Evolutionary conservation across 2,888 invertebrate genomes (phyloP).

Genomic region (Gerris lacustris): DNA sequence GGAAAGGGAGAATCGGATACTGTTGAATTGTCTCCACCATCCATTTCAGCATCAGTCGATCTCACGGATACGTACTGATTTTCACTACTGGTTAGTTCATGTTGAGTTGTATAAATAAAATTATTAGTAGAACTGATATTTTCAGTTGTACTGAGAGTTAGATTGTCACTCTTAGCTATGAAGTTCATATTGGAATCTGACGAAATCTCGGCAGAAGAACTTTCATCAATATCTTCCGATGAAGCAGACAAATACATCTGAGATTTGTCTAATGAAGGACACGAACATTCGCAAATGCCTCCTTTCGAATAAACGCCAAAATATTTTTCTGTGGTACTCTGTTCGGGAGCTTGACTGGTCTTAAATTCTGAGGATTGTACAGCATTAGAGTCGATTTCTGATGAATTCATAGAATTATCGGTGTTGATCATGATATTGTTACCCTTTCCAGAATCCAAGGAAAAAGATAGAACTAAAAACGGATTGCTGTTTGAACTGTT

Average conservation of each 20-base stretch:
- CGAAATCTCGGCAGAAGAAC: neutral
- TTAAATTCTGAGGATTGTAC: neutral
- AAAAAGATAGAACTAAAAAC: neutral
- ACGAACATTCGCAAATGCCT: conserved; percentile 60
- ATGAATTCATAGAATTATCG: neutral
- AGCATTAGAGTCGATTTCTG: neutral
- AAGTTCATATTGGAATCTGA: neutral
- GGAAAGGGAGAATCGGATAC: neutral
- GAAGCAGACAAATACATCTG: neutral
- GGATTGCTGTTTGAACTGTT: neutral
- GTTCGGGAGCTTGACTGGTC: neutral
- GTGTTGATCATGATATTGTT: neutral
- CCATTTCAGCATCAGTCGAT: neutral
- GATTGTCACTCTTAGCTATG: too few species aligned
- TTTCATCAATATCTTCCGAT: conserved; percentile 11
- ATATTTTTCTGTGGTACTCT: neutral
- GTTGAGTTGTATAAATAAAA: too few species aligned
- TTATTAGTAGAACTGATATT: neutral
- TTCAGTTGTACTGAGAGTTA: neutral
- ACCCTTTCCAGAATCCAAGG: neutral
- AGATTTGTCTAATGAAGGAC: conserved; percentile 42
- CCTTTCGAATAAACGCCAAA: conserved; percentile 36
- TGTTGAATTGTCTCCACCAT: neutral
- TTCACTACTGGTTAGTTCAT: neutral
- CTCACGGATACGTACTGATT: neutral